Conservation (phyloP, 2,797 vertebrate genomes). For the Sphenopsis melanotis region DNA sequence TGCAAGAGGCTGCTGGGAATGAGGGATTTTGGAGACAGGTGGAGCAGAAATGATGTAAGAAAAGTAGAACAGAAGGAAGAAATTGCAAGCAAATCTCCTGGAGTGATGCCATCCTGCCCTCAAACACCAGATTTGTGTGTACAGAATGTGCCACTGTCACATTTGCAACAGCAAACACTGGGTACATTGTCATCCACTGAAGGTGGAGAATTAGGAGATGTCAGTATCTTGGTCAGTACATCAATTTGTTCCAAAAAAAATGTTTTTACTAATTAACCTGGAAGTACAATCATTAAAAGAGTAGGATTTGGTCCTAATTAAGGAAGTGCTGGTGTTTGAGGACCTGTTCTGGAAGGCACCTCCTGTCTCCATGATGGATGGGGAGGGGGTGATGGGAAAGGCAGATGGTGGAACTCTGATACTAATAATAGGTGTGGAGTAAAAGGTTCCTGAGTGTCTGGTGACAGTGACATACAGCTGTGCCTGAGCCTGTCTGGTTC, state of each 20-base stretch:
- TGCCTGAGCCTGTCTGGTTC: neutral
- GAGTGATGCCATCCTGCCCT: neutral
- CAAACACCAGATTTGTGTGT: neutral
- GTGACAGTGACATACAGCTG: constrained; percentile 25
- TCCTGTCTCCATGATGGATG: neutral
- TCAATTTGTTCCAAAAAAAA: neutral
- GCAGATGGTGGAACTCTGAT: neutral
- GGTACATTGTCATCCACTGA: neutral
- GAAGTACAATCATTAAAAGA: neutral
- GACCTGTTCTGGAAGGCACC: neutral
- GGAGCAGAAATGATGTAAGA: neutral
- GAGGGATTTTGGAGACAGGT: neutral
- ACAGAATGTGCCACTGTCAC: neutral
- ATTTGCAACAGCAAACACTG: neutral
- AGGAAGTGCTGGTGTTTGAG: neutral
- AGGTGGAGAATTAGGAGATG: neutral
- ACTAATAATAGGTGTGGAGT: constrained; percentile 51
- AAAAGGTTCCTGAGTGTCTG: constrained; percentile 10
- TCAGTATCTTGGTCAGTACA: neutral
- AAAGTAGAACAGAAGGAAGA: neutral
- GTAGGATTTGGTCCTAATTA: neutral
- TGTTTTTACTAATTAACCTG: neutral
- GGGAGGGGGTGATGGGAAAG: neutral
- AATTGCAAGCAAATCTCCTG: neutral
- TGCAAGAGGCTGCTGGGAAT: neutral